Percentiles rank a stretch among this genome's conserved stretches.
These are phyloP conservation scores for Chrysotoxum bicinctum DNA, from an alignment of 2,888 invertebrate species.

Conservation along the genomic window DNA sequence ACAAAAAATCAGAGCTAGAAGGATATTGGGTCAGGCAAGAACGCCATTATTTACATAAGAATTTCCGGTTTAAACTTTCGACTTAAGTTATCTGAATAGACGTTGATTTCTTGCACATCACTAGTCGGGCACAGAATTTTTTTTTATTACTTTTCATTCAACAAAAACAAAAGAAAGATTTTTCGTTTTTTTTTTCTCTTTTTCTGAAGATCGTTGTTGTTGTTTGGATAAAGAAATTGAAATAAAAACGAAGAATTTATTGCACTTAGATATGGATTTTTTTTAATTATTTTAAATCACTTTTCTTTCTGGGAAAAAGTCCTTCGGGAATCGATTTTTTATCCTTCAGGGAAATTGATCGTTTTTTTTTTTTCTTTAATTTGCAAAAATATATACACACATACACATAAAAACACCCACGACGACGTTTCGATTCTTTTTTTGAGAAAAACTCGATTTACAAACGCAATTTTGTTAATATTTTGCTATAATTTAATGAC, in stretches of 20 bases:
- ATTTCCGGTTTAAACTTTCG: conserved; percentile 19
- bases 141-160: background rate
- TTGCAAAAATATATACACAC: conserved; percentile 52
- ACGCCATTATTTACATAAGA: conserved; percentile 72
- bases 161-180: conserved; percentile 29
- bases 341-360: conserved; percentile 69
- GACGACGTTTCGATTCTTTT: conserved; percentile 30
- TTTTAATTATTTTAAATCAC: background rate
- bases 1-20: conserved; percentile 43
- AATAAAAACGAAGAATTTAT: conserved; percentile 11
- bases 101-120: conserved; percentile 24
- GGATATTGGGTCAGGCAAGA: conserved; percentile 63
- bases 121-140: conserved; percentile 17
- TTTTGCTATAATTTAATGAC: background rate
- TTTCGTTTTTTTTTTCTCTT: background rate
- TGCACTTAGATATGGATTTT: conserved; percentile 21
- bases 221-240: background rate
- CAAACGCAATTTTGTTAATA: background rate
- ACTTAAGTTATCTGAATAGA: conserved; percentile 13
- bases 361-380: conserved; percentile 41
- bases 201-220: conserved; percentile 37
- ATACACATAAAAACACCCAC: conserved; percentile 63
- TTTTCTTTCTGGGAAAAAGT: conserved; percentile 18
- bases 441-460: conserved; percentile 4
- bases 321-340: conserved; percentile 72